Base-by-base conservation (phyloP, 1,140 invertebrate genomes). In the Macrobrachium nipponense region DNA sequence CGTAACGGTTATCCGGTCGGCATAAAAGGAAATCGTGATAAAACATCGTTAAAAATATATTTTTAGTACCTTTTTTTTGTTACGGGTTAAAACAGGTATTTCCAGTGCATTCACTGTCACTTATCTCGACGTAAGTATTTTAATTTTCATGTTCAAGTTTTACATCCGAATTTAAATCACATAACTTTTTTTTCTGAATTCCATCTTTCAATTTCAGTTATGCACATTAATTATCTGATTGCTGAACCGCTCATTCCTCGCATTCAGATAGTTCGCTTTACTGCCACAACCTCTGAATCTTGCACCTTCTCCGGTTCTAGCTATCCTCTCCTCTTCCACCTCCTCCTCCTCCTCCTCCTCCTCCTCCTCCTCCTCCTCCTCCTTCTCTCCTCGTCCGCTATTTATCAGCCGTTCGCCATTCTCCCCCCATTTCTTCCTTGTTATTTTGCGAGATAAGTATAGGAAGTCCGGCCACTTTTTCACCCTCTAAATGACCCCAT, bases 391-490 rank as follows among this genome's bases (percentile, higher is more conserved):
- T 66, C 64, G 18, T 66, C 73, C 36, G 14, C 20, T 27, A 20
- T 27, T 68, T 68, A 68, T 68, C 66, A 20, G 20, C 15, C 36
- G 20, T 43, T 70, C 68, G 68, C 68, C 68, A n/a, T 70, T 27
- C 68, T n/a, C 20, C 68, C 15, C 36, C 66, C 68, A 15, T n/a
- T 43, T 70, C 68, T 43, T 70, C 36, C 68, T 43, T 70, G 23
- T 70, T 43, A 43, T 70, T 51, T 51, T 51, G 51, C 51, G 51
- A 51, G 51, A 70, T 70, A 70, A 70, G 36, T 70, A 70, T 70
- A 70, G 68, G 36, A 70, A 70, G 36, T 70, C 68, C 68, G 68
- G 68, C 68, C 23, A 70, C 68, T 70, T 70, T 70, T 70, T 43
- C 68, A 51, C 36, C 68, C 20, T 70, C 68, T n/a, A 70, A 70